Evolutionary conservation across 2,113 vertebrate species (phyloP).

Genomic region (Oryzias melastigma): DNA sequence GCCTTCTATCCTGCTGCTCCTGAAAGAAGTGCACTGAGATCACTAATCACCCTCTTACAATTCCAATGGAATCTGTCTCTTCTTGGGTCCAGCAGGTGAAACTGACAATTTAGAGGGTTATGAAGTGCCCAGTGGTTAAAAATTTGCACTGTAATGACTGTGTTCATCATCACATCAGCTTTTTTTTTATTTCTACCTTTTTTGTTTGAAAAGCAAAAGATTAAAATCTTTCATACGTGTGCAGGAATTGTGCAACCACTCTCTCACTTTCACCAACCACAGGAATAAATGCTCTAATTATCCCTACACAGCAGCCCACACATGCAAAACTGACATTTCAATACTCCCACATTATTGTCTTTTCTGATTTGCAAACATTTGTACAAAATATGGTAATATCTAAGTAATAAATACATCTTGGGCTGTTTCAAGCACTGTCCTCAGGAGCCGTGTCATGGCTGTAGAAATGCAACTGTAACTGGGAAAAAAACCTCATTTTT

Average conservation of each 20-base stretch:
- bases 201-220: constrained; percentile 2
- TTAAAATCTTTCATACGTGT: background rate
- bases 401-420: constrained; percentile 12
- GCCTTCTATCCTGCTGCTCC: too few relatives aligned
- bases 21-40: too few relatives aligned
- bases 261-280: constrained; percentile 19
- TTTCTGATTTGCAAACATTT: constrained; percentile 19
- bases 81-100: too few relatives aligned
- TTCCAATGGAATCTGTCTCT: too few relatives aligned
- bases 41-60: too few relatives aligned
- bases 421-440: background rate
- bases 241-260: constrained; percentile 4
- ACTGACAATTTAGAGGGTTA: too few relatives aligned
- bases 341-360: constrained; percentile 47
- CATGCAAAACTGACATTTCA: constrained; percentile 53
- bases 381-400: constrained; percentile 14
- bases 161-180: background rate
- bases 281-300: constrained; percentile 33
- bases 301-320: constrained; percentile 45
- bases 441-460: too few relatives aligned
- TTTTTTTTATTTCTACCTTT: constrained; percentile 12
- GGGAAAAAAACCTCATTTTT: too few relatives aligned
- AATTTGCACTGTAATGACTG: background rate
- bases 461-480: too few relatives aligned
- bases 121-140: background rate